These are phyloP conservation scores for Ophioninae sp. DNA, from an alignment of 2,888 invertebrate species.

Conservation along the genomic window DNA sequence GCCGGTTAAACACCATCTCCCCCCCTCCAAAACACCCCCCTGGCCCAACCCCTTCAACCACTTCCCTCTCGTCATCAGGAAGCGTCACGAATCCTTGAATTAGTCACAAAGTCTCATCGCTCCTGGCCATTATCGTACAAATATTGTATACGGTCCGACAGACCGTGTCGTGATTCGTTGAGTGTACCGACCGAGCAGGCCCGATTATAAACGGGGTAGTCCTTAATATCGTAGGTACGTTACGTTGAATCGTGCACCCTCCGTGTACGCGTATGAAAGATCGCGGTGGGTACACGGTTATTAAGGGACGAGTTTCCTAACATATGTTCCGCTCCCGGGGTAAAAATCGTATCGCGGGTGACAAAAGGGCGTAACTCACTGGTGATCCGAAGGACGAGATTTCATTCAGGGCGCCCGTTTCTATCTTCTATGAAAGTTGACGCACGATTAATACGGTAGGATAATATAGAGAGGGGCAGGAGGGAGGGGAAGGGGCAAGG, in stretches of 20 bases:
- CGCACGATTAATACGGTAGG: conserved; percentile 16
- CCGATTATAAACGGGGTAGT: conserved; percentile 20
- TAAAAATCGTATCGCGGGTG: conserved; percentile 29
- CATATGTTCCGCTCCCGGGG: conserved; percentile 70
- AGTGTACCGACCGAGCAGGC: neutral
- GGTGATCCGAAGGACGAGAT: conserved; percentile 55
- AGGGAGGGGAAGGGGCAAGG: too few species aligned
- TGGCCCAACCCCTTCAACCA: too few species aligned
- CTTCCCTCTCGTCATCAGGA: conserved; percentile 37
- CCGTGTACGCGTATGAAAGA: conserved; percentile 5
- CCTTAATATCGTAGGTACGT: neutral
- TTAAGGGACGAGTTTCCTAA: conserved; percentile 68
- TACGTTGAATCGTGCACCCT: neutral
- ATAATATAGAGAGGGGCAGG: too few species aligned
- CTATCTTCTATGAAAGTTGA: neutral
- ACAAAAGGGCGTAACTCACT: neutral
- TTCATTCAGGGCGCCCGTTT: conserved; percentile 6
- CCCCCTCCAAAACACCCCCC: too few species aligned
- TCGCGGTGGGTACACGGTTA: conserved; percentile 71
- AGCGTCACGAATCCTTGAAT: conserved; percentile 71
- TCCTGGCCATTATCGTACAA: conserved; percentile 22
- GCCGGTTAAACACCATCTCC: too few species aligned
- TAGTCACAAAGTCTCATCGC: conserved; percentile 66
- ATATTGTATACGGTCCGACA: conserved; percentile 10
- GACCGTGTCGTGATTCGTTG: conserved; percentile 37